Conservation (phyloP, 2,888 invertebrate genomes). For the Ochropleura plecta region DNA sequence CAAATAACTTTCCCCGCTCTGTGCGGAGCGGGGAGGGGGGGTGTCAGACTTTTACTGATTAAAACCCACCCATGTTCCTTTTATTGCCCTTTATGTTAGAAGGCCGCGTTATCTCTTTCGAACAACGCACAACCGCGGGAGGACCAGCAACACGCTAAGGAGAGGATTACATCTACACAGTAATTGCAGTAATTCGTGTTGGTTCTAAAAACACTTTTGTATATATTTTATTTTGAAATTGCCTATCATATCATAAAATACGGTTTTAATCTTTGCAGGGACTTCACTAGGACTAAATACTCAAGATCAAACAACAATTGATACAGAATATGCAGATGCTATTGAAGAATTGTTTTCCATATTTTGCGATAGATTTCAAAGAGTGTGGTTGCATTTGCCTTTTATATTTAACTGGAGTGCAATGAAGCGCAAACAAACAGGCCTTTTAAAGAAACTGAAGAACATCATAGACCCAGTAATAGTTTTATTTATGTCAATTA, state of each 20-base stretch:
- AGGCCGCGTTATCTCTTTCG: no score
- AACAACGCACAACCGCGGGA: no score
- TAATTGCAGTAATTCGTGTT: no score
- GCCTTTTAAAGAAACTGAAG: background rate
- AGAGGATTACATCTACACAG: no score
- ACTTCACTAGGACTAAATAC: constrained; percentile 35
- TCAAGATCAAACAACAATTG: constrained; percentile 14
- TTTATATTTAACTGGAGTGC: constrained; percentile 26
- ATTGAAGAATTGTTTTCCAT: constrained; percentile 7
- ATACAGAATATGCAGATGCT: constrained; percentile 19
- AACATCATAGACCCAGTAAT: constrained; percentile 19
- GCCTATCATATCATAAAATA: background rate
- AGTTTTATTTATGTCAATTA: background rate
- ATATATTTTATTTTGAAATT: no score
- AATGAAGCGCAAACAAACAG: constrained; percentile 22
- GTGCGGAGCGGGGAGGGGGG: no score
- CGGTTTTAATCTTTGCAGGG: constrained; percentile 9
- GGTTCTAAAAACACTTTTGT: no score
- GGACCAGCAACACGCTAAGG: no score
- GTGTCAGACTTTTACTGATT: no score
- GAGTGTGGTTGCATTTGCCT: constrained; percentile 29
- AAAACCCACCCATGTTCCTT: no score
- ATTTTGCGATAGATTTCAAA: constrained; percentile 21
- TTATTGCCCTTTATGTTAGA: no score
- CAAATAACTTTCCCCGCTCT: no score